These are phyloP conservation scores for Emydura subglobosa DNA, from an alignment of 2,113 vertebrate genomes.

Conservation along the genomic window DNA sequence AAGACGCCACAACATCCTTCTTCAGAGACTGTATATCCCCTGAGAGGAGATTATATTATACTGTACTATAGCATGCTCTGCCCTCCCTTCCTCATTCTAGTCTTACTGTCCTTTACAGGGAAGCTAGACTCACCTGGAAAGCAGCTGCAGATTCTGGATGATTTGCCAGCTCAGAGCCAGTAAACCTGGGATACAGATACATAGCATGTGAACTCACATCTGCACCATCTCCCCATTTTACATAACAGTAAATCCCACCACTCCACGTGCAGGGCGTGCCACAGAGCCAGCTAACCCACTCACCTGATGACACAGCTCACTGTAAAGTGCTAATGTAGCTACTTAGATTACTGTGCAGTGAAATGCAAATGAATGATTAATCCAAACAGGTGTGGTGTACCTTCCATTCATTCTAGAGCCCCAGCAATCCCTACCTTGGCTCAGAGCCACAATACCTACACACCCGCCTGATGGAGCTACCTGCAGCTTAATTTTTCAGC, in stretches of 20 bases:
- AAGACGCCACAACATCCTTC: not conserved
- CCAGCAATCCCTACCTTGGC: not conserved
- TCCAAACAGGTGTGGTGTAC: rapidly evolving
- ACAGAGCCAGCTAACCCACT: not conserved
- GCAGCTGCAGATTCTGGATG: not conserved
- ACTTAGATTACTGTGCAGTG: not conserved
- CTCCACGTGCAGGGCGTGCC: not conserved
- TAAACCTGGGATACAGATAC: not conserved
- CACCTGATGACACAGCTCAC: not conserved
- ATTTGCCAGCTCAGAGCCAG: not conserved
- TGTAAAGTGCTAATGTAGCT: rapidly evolving
- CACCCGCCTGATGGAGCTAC: not conserved
- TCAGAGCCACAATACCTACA: not conserved
- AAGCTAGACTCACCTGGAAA: not conserved
- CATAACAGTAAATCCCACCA: not conserved
- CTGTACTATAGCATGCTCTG: rapidly evolving
- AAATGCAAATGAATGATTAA: not conserved
- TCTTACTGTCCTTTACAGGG: not conserved
- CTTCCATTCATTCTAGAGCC: not conserved
- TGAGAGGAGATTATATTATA: not conserved
- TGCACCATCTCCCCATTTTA: not conserved
- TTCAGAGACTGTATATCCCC: not conserved
- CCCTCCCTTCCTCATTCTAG: no score
- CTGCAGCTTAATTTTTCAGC: rapidly evolving
- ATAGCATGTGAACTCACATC: not conserved